A percentile compares a stretch with the other conserved stretches of the same genome.
Evolutionary conservation across 2,888 invertebrate genomes (phyloP).

Genomic region (Autographa pulchrina): DNA sequence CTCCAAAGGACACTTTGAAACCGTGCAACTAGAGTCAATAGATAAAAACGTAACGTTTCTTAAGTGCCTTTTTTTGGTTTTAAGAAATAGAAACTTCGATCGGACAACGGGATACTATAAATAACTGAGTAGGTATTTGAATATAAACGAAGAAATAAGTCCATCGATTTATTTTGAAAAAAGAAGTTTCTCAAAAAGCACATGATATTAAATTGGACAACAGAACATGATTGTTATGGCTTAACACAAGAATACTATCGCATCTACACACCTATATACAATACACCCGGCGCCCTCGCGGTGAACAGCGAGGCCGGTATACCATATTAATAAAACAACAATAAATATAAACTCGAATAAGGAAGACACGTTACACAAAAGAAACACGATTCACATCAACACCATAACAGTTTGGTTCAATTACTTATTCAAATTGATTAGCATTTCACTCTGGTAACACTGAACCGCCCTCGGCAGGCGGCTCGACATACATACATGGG

Average conservation of each 20-base stretch:
- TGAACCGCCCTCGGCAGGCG: conserved; percentile 3
- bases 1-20: no score
- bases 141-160: conserved; percentile 59
- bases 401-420: conserved; percentile 8
- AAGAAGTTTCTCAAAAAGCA: conserved; percentile 77
- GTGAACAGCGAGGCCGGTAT: background rate
- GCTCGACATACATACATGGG: background rate
- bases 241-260: conserved; percentile 63
- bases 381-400: conserved; percentile 12
- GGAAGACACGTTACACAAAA: conserved; percentile 50
- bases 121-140: conserved; percentile 1
- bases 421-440: conserved; percentile 43
- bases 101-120: no score
- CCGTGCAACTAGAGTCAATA: no score
- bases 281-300: conserved; percentile 10
- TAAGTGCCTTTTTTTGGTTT: no score
- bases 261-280: conserved; percentile 57
- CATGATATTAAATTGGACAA: conserved; percentile 67
- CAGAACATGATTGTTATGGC: conserved; percentile 68
- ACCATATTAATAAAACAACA: conserved; percentile 31
- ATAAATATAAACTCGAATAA: conserved; percentile 47
- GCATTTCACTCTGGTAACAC: conserved; percentile 51
- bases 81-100: no score
- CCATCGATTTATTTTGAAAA: conserved; percentile 81
- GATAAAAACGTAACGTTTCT: no score